These are phyloP conservation scores for Solen grandis DNA, from an alignment of 1,140 invertebrate species.

Conservation along the genomic window DNA sequence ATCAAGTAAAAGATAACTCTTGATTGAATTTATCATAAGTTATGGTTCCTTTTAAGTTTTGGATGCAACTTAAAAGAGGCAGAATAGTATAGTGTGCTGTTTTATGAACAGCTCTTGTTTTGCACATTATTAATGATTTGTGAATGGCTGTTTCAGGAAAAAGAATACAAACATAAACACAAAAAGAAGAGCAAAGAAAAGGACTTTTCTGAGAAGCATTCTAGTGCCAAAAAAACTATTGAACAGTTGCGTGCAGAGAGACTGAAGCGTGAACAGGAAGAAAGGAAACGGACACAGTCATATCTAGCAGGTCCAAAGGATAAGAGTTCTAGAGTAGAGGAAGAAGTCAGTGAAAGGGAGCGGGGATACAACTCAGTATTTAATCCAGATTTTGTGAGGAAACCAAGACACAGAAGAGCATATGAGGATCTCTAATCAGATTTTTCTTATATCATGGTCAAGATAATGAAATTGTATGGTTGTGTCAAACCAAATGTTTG, in stretches of 20 bases:
- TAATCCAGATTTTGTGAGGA: conserved; percentile 50
- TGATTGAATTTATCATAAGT: no score
- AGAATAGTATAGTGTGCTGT: no score
- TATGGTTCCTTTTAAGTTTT: no score
- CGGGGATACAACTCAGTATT: conserved; percentile 46
- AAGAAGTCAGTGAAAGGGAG: conserved; percentile 23
- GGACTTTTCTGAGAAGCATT: conserved; percentile 2
- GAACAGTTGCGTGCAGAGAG: conserved; percentile 45
- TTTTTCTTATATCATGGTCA: not conserved
- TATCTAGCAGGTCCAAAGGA: conserved; percentile 22
- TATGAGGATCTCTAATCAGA: not conserved
- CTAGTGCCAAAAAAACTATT: conserved; percentile 33
- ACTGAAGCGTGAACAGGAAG: conserved; percentile 38
- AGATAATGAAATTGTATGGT: not conserved
- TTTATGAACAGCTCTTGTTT: no score
- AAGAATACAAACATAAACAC: conserved; percentile 40
- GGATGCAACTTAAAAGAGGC: no score
- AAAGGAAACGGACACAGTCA: conserved; percentile 15
- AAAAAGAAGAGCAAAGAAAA: conserved; percentile 32
- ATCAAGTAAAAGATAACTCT: no score
- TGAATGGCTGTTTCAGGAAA: conserved; percentile 26
- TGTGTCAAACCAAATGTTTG: not conserved
- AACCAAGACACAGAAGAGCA: conserved; percentile 23
- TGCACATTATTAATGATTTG: no score
- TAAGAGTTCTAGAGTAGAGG: conserved; percentile 4